Evolutionary conservation across 2,113 vertebrate genomes (phyloP).

Genomic region (Theristicus caerulescens): DNA sequence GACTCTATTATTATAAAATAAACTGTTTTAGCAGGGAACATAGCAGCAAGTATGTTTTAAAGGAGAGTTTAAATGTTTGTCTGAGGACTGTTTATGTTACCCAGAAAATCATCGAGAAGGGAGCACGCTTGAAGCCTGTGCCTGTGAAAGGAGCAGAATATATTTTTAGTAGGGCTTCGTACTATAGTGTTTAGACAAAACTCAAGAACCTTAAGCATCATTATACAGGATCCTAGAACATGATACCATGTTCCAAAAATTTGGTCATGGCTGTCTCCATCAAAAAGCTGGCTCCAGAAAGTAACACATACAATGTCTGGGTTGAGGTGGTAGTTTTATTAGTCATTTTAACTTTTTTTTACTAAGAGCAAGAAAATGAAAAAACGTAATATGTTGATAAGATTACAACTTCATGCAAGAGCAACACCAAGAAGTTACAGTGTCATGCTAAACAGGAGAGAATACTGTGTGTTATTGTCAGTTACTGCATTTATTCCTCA

Average conservation of each 20-base stretch:
- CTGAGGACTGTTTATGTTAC: neutral
- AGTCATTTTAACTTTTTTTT: neutral
- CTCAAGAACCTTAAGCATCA: neutral
- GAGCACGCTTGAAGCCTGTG: neutral
- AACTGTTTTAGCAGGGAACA: neutral
- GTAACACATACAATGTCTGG: neutral
- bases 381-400: neutral
- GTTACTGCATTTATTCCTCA: neutral
- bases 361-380: neutral
- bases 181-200: neutral
- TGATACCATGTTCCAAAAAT: neutral
- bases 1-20: neutral
- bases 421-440: neutral
- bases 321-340: neutral
- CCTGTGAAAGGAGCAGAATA: neutral
- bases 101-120: neutral
- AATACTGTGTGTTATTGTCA: neutral
- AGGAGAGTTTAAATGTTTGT: neutral
- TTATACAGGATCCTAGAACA: neutral
- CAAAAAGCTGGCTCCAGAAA: neutral
- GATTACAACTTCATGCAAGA: neutral
- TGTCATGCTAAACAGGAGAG: neutral
- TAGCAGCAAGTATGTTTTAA: neutral
- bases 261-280: neutral
- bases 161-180: neutral